These are phyloP conservation scores for Spialia ferax DNA, from an alignment of 2,888 invertebrate genomes.

Conservation along the genomic window DNA sequence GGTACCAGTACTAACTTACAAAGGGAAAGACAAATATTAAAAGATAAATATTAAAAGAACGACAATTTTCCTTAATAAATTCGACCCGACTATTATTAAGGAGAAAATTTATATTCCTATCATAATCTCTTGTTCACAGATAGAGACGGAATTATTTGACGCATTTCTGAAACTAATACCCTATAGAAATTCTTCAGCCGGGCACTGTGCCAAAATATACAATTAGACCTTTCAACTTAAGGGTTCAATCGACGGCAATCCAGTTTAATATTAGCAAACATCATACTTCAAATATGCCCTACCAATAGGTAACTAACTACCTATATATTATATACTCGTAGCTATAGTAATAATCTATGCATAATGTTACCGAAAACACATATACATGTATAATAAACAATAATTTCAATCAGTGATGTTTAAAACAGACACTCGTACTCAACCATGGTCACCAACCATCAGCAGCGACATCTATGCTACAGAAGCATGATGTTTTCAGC, in stretches of 20 bases:
- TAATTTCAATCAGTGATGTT: too few species aligned
- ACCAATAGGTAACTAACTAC: too few species aligned
- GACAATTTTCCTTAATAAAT: conserved; percentile 24
- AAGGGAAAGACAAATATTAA: conserved; percentile 3
- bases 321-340: too few species aligned
- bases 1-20: background rate
- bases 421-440: too few species aligned
- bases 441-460: too few species aligned
- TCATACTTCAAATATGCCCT: background rate
- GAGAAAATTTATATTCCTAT: conserved; percentile 30
- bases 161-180: conserved; percentile 33
- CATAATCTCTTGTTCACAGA: conserved; percentile 30
- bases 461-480: too few species aligned
- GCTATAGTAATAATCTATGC: too few species aligned
- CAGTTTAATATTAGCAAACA: background rate
- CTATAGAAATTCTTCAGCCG: conserved; percentile 27
- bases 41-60: conserved; percentile 11
- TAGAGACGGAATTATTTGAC: conserved; percentile 31
- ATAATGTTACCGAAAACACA: too few species aligned
- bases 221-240: background rate
- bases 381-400: too few species aligned
- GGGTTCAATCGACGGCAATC: conserved; percentile 7
- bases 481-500: background rate
- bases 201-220: conserved; percentile 31
- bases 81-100: conserved; percentile 15